Evolutionary conservation across 2,888 invertebrate species (phyloP).

Genomic region (Parnassius apollo): DNA sequence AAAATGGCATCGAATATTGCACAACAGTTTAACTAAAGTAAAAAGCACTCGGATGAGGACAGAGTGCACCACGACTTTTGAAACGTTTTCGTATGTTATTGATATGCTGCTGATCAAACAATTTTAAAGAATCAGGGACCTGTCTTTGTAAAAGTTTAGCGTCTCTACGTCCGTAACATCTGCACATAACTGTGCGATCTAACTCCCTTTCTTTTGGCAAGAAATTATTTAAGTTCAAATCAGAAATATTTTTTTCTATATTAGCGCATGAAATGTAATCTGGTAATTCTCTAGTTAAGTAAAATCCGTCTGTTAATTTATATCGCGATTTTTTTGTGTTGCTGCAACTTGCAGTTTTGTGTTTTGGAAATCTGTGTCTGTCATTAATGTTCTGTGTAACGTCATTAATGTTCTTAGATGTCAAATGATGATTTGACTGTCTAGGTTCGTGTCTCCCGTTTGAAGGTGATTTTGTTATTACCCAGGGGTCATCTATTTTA

Average conservation of each 20-base stretch:
- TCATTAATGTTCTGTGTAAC: neutral
- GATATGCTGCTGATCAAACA: neutral
- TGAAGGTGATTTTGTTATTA: conserved; percentile 2
- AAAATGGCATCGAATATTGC: neutral
- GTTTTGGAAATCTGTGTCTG: conserved; percentile 4
- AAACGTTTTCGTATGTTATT: conserved; percentile 25
- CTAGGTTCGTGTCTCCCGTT: conserved; percentile 4
- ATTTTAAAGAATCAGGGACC: neutral
- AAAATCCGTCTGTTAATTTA: neutral
- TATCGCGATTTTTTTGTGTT: neutral
- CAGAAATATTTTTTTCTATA: conserved; percentile 2
- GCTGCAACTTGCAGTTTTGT: neutral
- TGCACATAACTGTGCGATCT: conserved; percentile 10
- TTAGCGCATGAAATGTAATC: conserved; percentile 2
- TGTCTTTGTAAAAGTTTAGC: conserved; percentile 17
- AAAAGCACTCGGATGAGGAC: conserved; percentile 31
- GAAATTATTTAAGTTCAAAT: neutral
- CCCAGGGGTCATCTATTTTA: conserved; percentile 7
- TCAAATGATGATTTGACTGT: conserved; percentile 5
- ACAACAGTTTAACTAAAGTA: conserved; percentile 27
- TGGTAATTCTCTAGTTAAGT: neutral
- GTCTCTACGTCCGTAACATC: conserved; percentile 20
- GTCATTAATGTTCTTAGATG: conserved; percentile 1
- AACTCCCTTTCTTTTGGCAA: conserved; percentile 2
- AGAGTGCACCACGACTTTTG: conserved; percentile 27